These are phyloP conservation scores for Ctenopoma multispine DNA, from an alignment of 2,797 vertebrate genomes.

Conservation along the genomic window DNA sequence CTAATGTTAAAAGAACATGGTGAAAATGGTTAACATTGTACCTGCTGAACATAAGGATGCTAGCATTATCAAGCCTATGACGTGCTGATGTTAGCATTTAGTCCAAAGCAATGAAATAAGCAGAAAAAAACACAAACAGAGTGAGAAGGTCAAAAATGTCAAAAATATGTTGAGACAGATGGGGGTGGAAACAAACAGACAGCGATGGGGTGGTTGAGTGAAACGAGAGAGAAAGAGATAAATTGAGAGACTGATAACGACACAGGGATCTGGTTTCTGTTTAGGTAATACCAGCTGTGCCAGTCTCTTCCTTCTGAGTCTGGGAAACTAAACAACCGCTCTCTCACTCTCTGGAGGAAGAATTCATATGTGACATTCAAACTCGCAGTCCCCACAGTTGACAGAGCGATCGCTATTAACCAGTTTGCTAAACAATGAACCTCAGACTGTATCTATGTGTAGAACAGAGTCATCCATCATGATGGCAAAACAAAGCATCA, in stretches of 20 bases:
- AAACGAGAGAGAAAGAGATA: slow-evolving; percentile 32
- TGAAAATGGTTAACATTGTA: not conserved
- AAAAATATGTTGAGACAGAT: slow-evolving; percentile 9
- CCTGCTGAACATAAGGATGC: not conserved
- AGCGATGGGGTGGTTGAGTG: not conserved
- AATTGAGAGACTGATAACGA: slow-evolving; percentile 39
- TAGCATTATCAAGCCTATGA: too few relatives aligned
- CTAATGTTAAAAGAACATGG: not conserved
- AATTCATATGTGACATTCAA: slow-evolving; percentile 28
- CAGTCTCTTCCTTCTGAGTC: slow-evolving; percentile 39
- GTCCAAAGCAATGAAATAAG: not conserved
- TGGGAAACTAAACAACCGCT: slow-evolving; percentile 52
- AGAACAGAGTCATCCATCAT: slow-evolving; percentile 4
- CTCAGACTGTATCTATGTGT: not conserved
- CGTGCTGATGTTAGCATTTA: too few relatives aligned
- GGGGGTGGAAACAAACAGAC: not conserved
- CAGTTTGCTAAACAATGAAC: slow-evolving; percentile 10
- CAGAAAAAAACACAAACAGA: not conserved
- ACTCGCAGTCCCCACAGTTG: slow-evolving; percentile 1
- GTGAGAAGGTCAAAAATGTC: not conserved
- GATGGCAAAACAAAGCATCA: slow-evolving; percentile 46
- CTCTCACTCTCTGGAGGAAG: slow-evolving; percentile 19
- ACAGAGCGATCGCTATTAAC: not conserved
- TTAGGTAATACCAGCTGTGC: slow-evolving; percentile 55
- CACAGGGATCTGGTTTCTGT: slow-evolving; percentile 64